These are phyloP conservation scores for Lutjanus erythropterus DNA, from an alignment of 2,113 vertebrate species.

Conservation along the genomic window DNA sequence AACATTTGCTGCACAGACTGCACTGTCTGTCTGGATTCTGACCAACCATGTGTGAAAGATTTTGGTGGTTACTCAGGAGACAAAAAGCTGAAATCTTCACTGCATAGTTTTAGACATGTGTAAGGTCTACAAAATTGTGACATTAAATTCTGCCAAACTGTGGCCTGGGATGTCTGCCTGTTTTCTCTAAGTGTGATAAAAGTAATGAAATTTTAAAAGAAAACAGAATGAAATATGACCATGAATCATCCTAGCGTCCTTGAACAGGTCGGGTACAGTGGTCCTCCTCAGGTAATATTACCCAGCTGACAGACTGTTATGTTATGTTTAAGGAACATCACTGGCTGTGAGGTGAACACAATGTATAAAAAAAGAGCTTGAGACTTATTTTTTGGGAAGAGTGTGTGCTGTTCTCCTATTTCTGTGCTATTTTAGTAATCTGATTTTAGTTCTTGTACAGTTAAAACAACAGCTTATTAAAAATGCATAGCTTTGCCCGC, in stretches of 20 bases:
- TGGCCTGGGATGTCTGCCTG: conserved; percentile 35
- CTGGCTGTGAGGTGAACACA: not conserved
- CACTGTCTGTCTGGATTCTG: conserved; percentile 48
- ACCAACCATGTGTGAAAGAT: conserved; percentile 72
- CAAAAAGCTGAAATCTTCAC: conserved; percentile 54
- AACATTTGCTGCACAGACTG: conserved; percentile 48
- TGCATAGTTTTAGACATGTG: conserved; percentile 50
- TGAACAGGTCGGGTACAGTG: conserved; percentile 5
- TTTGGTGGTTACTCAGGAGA: conserved; percentile 46
- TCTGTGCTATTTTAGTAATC: conserved; percentile 1
- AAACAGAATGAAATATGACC: conserved; percentile 13
- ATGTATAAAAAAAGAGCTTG: not conserved
- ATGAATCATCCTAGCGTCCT: conserved; percentile 29
- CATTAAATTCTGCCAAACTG: conserved; percentile 34
- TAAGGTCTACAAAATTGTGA: conserved; percentile 51
- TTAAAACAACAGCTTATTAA: conserved; percentile 29
- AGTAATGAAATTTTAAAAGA: conserved; percentile 32
- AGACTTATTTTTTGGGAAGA: not conserved
- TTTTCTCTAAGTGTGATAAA: conserved; percentile 39
- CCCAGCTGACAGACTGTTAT: conserved; percentile 1
- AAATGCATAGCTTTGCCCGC: not conserved
- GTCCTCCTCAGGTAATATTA: not conserved
- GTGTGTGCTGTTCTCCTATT: not conserved
- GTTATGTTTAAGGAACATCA: not conserved
- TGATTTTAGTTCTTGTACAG: conserved; percentile 2